phyloP scores from a whole-genome alignment of 2,113 vertebrate genomes.

The Gallinago jamesoni region DNA sequence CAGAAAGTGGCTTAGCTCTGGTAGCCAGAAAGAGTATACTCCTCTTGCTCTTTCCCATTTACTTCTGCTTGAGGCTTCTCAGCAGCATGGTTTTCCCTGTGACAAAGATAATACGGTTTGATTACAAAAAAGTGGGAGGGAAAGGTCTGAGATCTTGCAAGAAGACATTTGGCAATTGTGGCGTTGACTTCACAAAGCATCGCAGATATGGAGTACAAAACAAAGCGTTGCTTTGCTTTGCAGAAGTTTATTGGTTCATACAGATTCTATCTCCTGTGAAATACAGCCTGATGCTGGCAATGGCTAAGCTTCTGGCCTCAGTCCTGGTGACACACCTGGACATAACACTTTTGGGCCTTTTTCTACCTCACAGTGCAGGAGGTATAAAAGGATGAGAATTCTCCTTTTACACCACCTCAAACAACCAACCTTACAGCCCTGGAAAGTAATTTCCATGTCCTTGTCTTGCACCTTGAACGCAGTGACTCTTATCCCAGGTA shows the following conservation, averaged over 20 bases:
- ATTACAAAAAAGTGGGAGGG: neutral
- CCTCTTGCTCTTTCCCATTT: neutral
- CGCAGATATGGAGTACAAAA: neutral
- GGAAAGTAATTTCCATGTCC: neutral
- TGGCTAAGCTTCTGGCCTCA: neutral
- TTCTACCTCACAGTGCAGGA: neutral
- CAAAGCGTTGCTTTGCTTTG: neutral
- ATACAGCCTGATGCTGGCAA: neutral
- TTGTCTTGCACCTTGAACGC: neutral
- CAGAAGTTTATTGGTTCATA: conserved; percentile 24
- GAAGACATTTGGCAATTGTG: neutral
- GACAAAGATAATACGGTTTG: neutral
- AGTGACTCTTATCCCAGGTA: neutral
- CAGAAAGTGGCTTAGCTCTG: neutral
- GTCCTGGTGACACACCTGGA: neutral
- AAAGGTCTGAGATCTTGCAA: neutral
- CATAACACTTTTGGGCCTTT: neutral
- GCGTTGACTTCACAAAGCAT: neutral
- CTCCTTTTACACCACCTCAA: neutral
- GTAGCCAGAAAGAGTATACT: neutral
- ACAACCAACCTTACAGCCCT: rapidly evolving
- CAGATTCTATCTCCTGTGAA: conserved; percentile 40
- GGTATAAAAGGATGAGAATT: neutral
- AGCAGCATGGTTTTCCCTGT: neutral
- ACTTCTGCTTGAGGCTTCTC: neutral